These are phyloP conservation scores for Drosophila anomelani DNA, from an alignment of 2,888 invertebrate genomes.

Conservation along the genomic window DNA sequence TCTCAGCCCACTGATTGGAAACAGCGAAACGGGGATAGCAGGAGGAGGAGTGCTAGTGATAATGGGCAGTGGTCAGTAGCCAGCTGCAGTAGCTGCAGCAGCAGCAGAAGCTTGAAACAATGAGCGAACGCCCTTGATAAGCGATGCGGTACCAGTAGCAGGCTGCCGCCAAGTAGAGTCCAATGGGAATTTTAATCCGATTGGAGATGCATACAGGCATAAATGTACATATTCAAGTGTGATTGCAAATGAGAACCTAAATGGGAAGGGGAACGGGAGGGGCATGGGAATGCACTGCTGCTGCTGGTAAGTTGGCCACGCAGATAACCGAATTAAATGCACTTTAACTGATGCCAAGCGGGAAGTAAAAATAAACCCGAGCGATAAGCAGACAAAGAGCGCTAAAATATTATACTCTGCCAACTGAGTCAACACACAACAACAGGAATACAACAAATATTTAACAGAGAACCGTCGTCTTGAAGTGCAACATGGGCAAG, in stretches of 20 bases:
- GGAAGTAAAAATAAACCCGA: conserved; percentile 15
- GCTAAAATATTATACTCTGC: conserved; percentile 1
- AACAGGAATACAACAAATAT: neutral
- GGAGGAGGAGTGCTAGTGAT: neutral
- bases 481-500: conserved; percentile 2
- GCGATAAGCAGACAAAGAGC: conserved; percentile 36
- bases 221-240: neutral
- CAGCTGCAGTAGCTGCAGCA: neutral
- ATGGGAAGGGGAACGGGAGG: conserved; percentile 8
- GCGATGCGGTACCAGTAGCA: conserved; percentile 37
- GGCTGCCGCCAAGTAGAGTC: conserved; percentile 20
- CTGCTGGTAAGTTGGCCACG: conserved; percentile 12
- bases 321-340: conserved; percentile 15
- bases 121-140: conserved; percentile 26
- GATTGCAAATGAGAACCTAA: conserved; percentile 12
- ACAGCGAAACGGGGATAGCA: neutral
- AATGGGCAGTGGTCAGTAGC: conserved; percentile 16
- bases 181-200: conserved; percentile 16
- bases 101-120: conserved; percentile 17
- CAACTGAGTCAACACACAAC: conserved; percentile 40
- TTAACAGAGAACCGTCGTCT: neutral
- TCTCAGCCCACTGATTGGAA: conserved; percentile 1
- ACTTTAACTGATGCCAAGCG: conserved; percentile 30
- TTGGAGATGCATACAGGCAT: neutral
- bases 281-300: neutral